A percentile compares a stretch with the other conserved stretches of the same genome.
These are phyloP conservation scores for Noctua pronuba DNA, from an alignment of 2,888 invertebrate genomes.

Conservation along the genomic window DNA sequence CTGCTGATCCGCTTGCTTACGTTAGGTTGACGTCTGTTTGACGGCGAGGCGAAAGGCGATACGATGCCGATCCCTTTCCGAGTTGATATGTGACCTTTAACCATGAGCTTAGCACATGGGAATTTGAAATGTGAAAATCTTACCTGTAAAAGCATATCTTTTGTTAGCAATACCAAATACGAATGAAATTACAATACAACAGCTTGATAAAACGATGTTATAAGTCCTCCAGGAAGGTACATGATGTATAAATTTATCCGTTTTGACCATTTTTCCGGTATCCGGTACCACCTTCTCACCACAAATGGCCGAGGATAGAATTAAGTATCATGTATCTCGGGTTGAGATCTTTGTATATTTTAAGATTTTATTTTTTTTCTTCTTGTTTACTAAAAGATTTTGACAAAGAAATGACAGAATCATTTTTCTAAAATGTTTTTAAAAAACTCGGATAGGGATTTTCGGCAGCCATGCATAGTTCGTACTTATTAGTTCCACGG, in stretches of 20 bases:
- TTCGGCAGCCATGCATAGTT: background rate
- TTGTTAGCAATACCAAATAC: slow-evolving; percentile 25
- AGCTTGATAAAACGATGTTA: slow-evolving; percentile 3
- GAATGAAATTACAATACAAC: slow-evolving; percentile 18
- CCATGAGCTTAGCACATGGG: background rate
- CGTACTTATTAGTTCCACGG: no score
- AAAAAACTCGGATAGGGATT: background rate
- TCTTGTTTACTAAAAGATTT: slow-evolving; percentile 13
- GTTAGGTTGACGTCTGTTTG: no score
- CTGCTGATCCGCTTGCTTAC: no score
- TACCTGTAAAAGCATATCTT: background rate
- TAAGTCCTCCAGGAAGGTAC: slow-evolving; percentile 2
- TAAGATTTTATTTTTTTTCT: background rate
- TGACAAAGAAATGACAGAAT: slow-evolving; percentile 24
- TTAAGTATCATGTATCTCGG: no score
- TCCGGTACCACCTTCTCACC: background rate
- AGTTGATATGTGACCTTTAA: no score
- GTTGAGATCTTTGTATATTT: background rate
- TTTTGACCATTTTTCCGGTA: background rate
- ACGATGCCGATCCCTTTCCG: no score
- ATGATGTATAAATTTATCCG: background rate
- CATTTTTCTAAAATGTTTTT: background rate
- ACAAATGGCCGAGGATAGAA: background rate
- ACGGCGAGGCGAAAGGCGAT: no score
- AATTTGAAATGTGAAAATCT: background rate